Conservation (phyloP, 2,113 vertebrate species). For the Siniperca chuatsi region DNA sequence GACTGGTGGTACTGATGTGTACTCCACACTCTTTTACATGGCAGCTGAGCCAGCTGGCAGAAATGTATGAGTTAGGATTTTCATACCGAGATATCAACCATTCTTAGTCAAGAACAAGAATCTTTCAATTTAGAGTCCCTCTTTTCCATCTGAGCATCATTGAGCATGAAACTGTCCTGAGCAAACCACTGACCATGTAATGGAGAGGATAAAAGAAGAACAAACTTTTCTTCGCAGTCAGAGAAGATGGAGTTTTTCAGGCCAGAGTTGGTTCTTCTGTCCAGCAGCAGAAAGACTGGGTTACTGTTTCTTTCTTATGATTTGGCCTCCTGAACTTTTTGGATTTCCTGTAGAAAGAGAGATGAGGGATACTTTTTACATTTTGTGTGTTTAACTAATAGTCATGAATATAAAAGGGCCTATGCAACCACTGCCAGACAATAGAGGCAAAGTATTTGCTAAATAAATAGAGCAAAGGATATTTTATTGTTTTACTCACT, state of each 20-base stretch:
- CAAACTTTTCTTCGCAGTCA: not conserved
- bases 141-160: constrained; percentile 16
- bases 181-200: not conserved
- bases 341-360: constrained; percentile 78
- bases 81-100: not conserved
- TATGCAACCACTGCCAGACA: not conserved
- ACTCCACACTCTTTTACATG: not conserved
- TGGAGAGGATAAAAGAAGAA: constrained; percentile 10
- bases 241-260: constrained; percentile 21
- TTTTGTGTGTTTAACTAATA: not conserved
- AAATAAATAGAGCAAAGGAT: not conserved
- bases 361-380: not conserved
- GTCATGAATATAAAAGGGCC: not conserved
- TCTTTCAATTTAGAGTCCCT: not conserved
- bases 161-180: not conserved
- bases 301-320: constrained; percentile 37
- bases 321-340: constrained; percentile 80
- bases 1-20: not conserved
- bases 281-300: constrained; percentile 23
- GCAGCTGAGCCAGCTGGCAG: constrained; percentile 2
- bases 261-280: constrained; percentile 4
- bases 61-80: not conserved
- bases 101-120: constrained; percentile 4
- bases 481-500: constrained; percentile 80
- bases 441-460: not conserved